Evolutionary conservation across 1,140 invertebrate genomes (phyloP), one percentile per base, ranked within the genome.

Genomic region (Akabosia matsudoensis): DNA sequence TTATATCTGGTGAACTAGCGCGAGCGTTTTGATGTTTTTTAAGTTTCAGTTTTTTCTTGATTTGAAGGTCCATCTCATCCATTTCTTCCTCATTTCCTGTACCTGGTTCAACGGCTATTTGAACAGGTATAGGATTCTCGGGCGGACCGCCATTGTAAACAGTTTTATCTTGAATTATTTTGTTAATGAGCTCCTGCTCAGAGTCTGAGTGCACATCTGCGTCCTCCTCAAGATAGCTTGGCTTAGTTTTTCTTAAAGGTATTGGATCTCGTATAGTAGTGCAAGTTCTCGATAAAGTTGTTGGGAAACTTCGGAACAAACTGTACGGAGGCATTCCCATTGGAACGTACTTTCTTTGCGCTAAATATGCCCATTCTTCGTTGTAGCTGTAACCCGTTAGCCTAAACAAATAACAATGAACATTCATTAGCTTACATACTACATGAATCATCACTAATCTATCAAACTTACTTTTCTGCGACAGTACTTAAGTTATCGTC

Each of bases 401-500:
- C 28, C 61, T 67, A 67, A 67, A 30, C n/a, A 67, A 67, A 16
- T 67, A 30, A 61, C 4, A 61, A 61, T 61, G n/a, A 61, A 22
- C 14, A 10, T 18, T 10, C 37, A 45, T 10, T 45, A 45, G 37
- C 37, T 45, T 45, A 45, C 37, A 33, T 67, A 37, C 56, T 67
- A 56, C 31, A 64, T 67, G 37, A 64, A 16, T 22, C 31, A 18
- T 13, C n/a, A 31, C 7, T 18, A 51, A 7, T 28, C 7, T 70
- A 2, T 28, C 37, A 70, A 33, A 30, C 16, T n/a, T 37, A 70
- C 24, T 28, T 18, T 67, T 33, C 56, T 70, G 24, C n/a, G 33
- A 79, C 76, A 31, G 45, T 33, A 67, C 34, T 26, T 37, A 79
- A 71, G 22, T 34, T 70, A 31, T 74, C 56, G 54, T 79, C 64